Conservation (phyloP, 1,140 invertebrate species). For the Habropoda laboriosa region DNA sequence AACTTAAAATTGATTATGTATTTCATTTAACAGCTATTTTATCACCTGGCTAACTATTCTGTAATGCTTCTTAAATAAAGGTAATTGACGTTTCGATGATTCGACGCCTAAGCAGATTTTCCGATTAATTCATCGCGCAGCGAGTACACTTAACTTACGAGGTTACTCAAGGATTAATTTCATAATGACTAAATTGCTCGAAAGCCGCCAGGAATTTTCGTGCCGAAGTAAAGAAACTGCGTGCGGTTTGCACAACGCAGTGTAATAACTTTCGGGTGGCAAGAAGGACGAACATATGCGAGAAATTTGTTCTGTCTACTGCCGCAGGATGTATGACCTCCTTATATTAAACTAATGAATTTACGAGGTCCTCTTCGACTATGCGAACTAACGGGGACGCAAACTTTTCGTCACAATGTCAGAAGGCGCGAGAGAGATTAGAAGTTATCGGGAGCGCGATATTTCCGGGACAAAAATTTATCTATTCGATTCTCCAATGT, state of each 20-base stretch:
- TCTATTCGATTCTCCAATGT: not conserved
- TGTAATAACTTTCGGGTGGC: slow-evolving; percentile 22
- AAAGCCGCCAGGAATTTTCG: not conserved
- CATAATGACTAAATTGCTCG: too few species aligned
- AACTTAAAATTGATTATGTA: too few species aligned
- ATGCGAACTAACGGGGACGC: not conserved
- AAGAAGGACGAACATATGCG: slow-evolving; percentile 19
- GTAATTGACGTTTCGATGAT: too few species aligned
- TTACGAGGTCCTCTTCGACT: not conserved
- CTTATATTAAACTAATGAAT: slow-evolving; percentile 30
- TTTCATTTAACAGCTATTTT: too few species aligned
- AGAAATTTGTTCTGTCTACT: slow-evolving; percentile 21
- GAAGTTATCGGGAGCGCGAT: not conserved
- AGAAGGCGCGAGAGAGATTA: not conserved
- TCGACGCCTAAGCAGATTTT: too few species aligned
- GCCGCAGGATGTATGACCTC: not conserved
- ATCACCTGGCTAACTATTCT: too few species aligned
- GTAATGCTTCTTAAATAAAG: too few species aligned
- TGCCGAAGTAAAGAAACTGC: not conserved
- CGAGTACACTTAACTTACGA: too few species aligned
- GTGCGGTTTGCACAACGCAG: not conserved
- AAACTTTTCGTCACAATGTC: slow-evolving; percentile 14
- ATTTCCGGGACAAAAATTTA: not conserved
- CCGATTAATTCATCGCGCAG: too few species aligned
- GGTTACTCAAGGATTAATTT: too few species aligned